phyloP scores from a whole-genome alignment of 2,888 invertebrate genomes.

The Epinotia brunnichana region DNA sequence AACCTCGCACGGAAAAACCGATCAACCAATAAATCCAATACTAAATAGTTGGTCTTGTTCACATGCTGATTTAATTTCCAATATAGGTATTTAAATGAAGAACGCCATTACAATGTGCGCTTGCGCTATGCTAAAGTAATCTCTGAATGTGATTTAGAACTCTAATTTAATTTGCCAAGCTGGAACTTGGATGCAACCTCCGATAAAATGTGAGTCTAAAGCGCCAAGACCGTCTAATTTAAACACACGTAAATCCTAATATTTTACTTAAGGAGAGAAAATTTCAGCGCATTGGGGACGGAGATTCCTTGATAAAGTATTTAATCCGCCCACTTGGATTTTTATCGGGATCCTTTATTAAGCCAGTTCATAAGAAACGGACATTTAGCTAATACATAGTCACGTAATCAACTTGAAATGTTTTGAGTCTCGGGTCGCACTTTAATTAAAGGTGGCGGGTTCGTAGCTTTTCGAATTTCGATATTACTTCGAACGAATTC shows the following conservation, averaged over 20 bases:
- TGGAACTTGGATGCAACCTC: conserved; percentile 14
- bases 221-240: conserved; percentile 17
- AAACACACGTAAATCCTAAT: conserved; percentile 28
- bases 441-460: conserved; percentile 7
- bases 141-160: conserved; percentile 23
- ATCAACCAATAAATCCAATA: too few relatives aligned
- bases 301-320: conserved; percentile 54
- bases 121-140: neutral
- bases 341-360: conserved; percentile 56
- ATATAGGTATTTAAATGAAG: neutral
- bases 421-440: conserved; percentile 11
- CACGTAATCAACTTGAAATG: conserved; percentile 31
- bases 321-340: conserved; percentile 49
- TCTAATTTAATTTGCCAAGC: conserved; percentile 37
- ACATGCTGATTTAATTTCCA: neutral
- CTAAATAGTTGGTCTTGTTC: too few relatives aligned
- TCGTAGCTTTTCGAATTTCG: too few relatives aligned
- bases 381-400: conserved; percentile 37
- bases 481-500: too few relatives aligned
- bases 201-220: conserved; percentile 25
- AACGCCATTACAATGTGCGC: neutral
- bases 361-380: conserved; percentile 48
- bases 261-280: conserved; percentile 32
- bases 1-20: too few relatives aligned
- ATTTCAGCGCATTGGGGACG: conserved; percentile 45